Percentiles rank a stretch among this genome's conserved stretches.
These are phyloP conservation scores for Ceratitis capitata DNA, from an alignment of 1,140 invertebrate species.

Conservation along the genomic window DNA sequence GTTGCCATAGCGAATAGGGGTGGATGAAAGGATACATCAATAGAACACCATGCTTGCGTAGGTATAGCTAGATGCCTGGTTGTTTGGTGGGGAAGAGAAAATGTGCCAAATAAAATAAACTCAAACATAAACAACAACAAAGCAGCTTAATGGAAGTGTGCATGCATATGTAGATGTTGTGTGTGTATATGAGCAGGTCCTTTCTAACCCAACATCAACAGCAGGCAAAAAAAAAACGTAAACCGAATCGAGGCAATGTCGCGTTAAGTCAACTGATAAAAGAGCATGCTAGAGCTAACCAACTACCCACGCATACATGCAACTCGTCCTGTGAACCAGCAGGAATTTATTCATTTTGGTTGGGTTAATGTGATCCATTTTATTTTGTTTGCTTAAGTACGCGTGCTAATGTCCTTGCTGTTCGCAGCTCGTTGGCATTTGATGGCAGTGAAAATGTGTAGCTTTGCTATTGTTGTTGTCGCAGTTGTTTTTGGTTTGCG, in stretches of 20 bases:
- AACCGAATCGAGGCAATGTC: neutral
- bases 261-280: conserved; percentile 5
- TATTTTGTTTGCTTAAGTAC: conserved; percentile 39
- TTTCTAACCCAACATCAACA: neutral
- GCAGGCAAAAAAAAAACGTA: neutral
- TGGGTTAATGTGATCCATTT: conserved; percentile 35
- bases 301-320: neutral
- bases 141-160: neutral
- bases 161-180: neutral
- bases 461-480: neutral
- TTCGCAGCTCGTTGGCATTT: neutral
- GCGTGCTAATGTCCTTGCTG: conserved; percentile 33
- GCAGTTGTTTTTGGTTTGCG: neutral
- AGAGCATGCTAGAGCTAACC: no score
- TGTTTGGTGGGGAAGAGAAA: neutral
- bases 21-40: neutral
- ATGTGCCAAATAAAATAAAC: neutral
- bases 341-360: conserved; percentile 36
- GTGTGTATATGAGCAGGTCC: neutral
- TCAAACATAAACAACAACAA: neutral
- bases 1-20: neutral
- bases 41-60: no score
- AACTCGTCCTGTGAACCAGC: neutral
- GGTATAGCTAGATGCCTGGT: no score
- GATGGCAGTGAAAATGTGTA: neutral